Percentiles rank a stretch among this genome's conserved stretches.
Conservation (phyloP, 1,140 invertebrate species). For the Papilio machaon region DNA sequence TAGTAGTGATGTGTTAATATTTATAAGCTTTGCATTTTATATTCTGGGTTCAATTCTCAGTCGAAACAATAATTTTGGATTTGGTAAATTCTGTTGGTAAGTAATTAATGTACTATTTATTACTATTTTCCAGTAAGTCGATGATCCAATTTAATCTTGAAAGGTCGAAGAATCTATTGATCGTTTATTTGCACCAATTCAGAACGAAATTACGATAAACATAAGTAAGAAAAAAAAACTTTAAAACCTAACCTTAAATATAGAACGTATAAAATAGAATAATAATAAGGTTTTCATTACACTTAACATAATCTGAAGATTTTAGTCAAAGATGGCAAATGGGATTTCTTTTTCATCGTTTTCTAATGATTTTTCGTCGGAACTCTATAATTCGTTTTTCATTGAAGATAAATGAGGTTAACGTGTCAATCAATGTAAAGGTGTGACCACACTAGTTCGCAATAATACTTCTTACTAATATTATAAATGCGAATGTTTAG, state of each 20-base stretch:
- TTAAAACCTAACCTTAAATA: not conserved
- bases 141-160: no score
- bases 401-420: slow-evolving; percentile 38
- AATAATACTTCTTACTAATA: not conserved
- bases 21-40: not conserved
- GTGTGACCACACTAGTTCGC: not conserved
- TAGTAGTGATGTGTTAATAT: not conserved
- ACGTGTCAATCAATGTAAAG: slow-evolving; percentile 31
- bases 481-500: no score
- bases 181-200: not conserved
- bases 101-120: no score
- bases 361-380: slow-evolving; percentile 24
- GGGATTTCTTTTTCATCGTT: not conserved
- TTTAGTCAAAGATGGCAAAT: not conserved
- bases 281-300: not conserved
- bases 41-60: no score
- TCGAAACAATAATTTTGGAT: no score
- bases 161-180: not conserved
- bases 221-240: not conserved
- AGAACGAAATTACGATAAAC: not conserved
- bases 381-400: slow-evolving; percentile 33
- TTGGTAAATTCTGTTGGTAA: no score
- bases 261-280: not conserved
- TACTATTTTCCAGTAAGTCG: no score
- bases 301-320: not conserved